Conservation (phyloP, 2,113 vertebrate species). For the Crypturellus undulatus region DNA sequence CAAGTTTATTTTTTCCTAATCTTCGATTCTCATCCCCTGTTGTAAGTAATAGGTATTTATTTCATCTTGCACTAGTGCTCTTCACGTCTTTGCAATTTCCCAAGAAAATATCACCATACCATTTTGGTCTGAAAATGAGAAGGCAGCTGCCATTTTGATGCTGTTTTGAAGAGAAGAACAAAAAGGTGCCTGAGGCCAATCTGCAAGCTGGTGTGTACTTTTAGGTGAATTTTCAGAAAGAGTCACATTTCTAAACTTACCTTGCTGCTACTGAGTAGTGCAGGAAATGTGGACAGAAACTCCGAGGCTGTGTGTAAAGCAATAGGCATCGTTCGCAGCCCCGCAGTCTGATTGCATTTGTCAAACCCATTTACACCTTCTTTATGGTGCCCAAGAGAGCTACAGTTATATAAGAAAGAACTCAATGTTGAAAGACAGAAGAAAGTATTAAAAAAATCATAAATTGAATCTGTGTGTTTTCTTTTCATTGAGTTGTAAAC, state of each 20-base stretch:
- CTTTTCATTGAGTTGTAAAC: background rate
- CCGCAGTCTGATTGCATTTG: background rate
- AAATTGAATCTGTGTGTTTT: background rate
- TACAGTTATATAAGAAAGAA: background rate
- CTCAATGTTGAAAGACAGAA: background rate
- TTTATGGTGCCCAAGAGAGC: background rate
- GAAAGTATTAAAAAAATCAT: background rate
- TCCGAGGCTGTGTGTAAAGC: background rate
- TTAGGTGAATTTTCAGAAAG: background rate
- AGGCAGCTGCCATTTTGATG: background rate
- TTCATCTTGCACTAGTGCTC: background rate
- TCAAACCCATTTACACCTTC: background rate
- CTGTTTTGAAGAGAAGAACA: background rate
- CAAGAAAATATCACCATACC: background rate
- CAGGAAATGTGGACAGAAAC: background rate
- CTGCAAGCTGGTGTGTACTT: background rate
- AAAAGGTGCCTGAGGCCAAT: background rate
- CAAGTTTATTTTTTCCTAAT: background rate
- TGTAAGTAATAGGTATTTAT: background rate
- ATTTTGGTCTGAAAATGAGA: background rate
- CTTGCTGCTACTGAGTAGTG: background rate
- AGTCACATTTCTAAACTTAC: background rate
- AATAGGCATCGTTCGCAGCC: accelerated
- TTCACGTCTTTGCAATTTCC: background rate
- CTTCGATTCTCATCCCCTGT: background rate